Percentiles rank a stretch among this genome's conserved stretches.
Conservation (phyloP, 2,113 vertebrate genomes). For the Scophthalmus maximus region DNA sequence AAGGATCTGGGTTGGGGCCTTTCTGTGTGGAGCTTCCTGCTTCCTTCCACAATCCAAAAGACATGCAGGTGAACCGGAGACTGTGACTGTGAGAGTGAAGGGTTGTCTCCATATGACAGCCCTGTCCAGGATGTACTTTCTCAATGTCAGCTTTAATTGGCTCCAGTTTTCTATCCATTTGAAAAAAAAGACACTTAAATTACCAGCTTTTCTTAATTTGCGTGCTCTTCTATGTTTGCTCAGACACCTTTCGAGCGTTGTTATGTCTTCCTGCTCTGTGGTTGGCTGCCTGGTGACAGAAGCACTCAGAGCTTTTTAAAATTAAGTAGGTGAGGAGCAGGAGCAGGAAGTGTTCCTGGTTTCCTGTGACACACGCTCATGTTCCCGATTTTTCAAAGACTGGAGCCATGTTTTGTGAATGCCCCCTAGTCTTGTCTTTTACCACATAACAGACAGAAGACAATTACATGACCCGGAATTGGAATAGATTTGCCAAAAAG, state of each 20-base stretch:
- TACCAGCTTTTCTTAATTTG: background rate
- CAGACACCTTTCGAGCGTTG: background rate
- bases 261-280: background rate
- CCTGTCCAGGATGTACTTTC: too few species aligned
- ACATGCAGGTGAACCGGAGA: too few species aligned
- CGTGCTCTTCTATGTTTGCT: too few species aligned
- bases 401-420: slow-evolving; percentile 47
- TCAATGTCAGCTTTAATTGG: too few species aligned
- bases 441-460: slow-evolving; percentile 29
- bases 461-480: slow-evolving; percentile 31
- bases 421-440: slow-evolving; percentile 30
- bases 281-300: slow-evolving; percentile 6
- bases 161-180: too few species aligned
- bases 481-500: slow-evolving; percentile 13
- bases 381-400: slow-evolving; percentile 38
- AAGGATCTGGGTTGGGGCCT: too few species aligned
- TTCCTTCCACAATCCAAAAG: too few species aligned
- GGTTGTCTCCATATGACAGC: too few species aligned
- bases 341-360: slow-evolving; percentile 20
- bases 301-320: slow-evolving; percentile 7
- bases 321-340: slow-evolving; percentile 2
- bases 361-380: slow-evolving; percentile 30
- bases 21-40: too few species aligned
- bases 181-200: background rate
- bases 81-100: too few species aligned